Evolutionary conservation across 2,113 vertebrate genomes (phyloP), one percentile per base, ranked within the genome.

Genomic region (Uria lomvia): DNA sequence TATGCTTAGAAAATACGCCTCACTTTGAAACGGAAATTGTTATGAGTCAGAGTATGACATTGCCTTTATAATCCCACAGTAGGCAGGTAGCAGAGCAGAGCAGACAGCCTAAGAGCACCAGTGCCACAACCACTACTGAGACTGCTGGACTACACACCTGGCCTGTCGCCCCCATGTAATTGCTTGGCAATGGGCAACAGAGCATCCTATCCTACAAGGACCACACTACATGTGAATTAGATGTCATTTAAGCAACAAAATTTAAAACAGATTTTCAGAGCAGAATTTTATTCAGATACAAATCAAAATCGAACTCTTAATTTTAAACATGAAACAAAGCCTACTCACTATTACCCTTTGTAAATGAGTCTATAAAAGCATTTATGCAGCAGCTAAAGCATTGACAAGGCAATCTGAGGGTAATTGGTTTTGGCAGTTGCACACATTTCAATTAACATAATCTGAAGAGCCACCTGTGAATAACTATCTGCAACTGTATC

Each of bases 401-500:
- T 34, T 79, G 53, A 76, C 50, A 89, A 91, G 73, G 27, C 24
- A 15, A 45, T n/a, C 43, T 52, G 70, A 92, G 34, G 29, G 32
- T 92, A 95, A 96, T 20, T 86, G 58, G 14, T 63, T 87, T 70
- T 55, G 73, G 77, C 79, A 89, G 53, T 77, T 70, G 50, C 43
- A 80, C 4, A 72, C 30, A 93, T 93, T 91, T 94, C 77, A 96
- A 65, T 82, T 87, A 94, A 79, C 62, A 85, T 77, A 49, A 84
- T 67, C n/a, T 0, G 0, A 92, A 88, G 24, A 90, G 42, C 18
- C 78, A 95, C 83, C 77, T 78, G 60, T 81, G 75, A 83, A 83
- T 70, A 88, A 88, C 42, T 84, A 83, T 15, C 74, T 85, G 45
- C 47, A 88, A 68, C 24, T 73, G 13, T 58, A 50, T 43, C 63